These are phyloP conservation scores for Leucophenga montana DNA, from an alignment of 2,888 invertebrate species.

Conservation along the genomic window DNA sequence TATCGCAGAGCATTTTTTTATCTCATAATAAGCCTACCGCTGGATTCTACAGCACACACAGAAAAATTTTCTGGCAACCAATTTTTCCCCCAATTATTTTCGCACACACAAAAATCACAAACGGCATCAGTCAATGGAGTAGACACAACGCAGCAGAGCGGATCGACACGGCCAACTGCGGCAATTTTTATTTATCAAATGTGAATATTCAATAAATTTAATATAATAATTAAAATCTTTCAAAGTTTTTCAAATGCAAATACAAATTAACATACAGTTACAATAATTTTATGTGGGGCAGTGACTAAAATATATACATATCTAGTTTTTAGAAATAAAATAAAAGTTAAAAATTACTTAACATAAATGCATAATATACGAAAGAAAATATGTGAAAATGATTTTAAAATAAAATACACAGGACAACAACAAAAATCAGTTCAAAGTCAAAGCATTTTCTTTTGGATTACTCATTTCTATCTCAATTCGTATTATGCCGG, in stretches of 20 bases:
- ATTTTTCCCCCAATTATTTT: conserved; percentile 58
- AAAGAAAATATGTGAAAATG: neutral
- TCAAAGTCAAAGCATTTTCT: no score
- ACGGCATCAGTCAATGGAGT: conserved; percentile 64
- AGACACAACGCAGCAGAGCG: conserved; percentile 60
- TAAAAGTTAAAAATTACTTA: no score
- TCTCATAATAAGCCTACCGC: conserved; percentile 71
- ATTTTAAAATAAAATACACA: neutral
- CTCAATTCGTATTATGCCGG: no score
- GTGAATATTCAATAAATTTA: conserved; percentile 46
- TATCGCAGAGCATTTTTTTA: conserved; percentile 63
- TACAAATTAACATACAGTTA: neutral
- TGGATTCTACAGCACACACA: conserved; percentile 60
- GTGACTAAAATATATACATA: no score
- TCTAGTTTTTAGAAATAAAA: no score
- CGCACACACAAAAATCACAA: conserved; percentile 47
- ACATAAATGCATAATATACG: neutral
- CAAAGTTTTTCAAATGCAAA: conserved; percentile 31
- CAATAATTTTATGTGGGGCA: no score
- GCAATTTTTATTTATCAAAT: conserved; percentile 64
- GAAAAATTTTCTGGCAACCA: conserved; percentile 37
- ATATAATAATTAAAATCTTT: conserved; percentile 3
- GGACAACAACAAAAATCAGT: neutral
- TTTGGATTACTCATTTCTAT: no score
- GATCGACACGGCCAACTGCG: conserved; percentile 62